Evolutionary conservation across 2,113 vertebrate genomes (phyloP), one percentile per base, ranked within the genome.

Genomic region (Epinephelus cyanopodus): DNA sequence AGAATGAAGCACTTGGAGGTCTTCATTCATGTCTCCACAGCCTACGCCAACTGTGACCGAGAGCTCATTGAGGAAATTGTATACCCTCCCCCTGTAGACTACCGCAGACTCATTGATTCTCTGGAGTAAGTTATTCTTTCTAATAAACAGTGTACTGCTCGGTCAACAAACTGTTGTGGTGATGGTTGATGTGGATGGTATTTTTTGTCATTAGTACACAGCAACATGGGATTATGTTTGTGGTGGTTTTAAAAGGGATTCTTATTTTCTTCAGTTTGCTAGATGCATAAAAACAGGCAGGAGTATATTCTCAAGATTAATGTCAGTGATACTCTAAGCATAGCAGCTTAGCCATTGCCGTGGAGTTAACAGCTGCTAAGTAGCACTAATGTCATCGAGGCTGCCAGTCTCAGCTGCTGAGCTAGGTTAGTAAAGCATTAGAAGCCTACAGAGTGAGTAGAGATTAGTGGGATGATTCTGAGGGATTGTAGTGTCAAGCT

Each of bases 1-100:
- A 94, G 60, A 56, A 99, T 99, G 95, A 97, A 97, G 91, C 95
- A 97, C 62, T 94, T 99, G 86, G 97, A 99, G 90, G 94, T 99
- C 64, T 99, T 99, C 87, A 90, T 97, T 86, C 98, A 99, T 6
- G 87, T 99, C 74, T 99, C 98, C n/a, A 99, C 98, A 1, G 98
- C 98, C 12, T 99, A 97, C 27, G 98, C 98, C n/a, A 97, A 99
- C 77, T 99, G 98, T 88, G 97, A 99, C 93, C 94, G 95, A 13
- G 96, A 98, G 82, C 95, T 98, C 79, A 99, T 99, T 27, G 98
- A 98, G 71, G 98, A 99, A 90, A 66, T 97, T 0, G 92, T 99
- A 48, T 99, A 99, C 90, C 95, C 97, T 6, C 97, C 98, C 9
- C 96, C 98, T 6, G 95, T 99, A 29, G 98, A 99, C 93, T 98